phyloP scores from a whole-genome alignment of 1,140 invertebrate genomes.

The Eriocheir sinensis region DNA sequence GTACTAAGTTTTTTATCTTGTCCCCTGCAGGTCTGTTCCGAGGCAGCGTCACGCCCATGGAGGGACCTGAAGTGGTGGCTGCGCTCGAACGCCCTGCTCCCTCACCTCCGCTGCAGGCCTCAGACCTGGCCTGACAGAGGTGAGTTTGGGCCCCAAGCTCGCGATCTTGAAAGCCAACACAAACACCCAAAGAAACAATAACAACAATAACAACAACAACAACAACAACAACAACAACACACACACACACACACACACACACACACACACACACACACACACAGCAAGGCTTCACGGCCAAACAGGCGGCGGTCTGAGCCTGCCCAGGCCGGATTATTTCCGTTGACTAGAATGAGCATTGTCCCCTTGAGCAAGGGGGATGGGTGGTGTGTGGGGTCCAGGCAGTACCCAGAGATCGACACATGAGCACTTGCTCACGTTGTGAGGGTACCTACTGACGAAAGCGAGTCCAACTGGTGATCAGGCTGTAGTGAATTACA shows the following conservation, averaged over 20 bases:
- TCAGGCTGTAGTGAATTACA: background rate
- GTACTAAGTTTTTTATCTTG: background rate
- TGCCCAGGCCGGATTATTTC: too few relatives aligned
- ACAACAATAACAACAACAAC: too few relatives aligned
- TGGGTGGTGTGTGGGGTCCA: too few relatives aligned
- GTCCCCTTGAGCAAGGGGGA: too few relatives aligned
- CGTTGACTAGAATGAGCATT: slow-evolving; percentile 95
- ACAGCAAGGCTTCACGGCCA: too few relatives aligned
- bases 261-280: too few relatives aligned
- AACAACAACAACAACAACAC: background rate
- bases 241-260: too few relatives aligned
- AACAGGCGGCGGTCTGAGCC: slow-evolving; percentile 14
- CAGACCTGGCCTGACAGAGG: slow-evolving; percentile 57
- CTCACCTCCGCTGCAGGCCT: slow-evolving; percentile 50
- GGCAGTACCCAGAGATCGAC: too few relatives aligned
- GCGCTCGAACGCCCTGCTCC: slow-evolving; percentile 67
- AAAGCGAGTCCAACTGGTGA: too few relatives aligned
- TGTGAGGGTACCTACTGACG: too few relatives aligned
- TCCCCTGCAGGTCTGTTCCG: slow-evolving; percentile 60
- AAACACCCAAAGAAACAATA: background rate
- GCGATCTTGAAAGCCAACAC: background rate
- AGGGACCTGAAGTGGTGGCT: slow-evolving; percentile 60
- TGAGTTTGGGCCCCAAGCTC: background rate
- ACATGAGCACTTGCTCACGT: too few relatives aligned
- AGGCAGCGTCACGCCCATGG: slow-evolving; percentile 70